A percentile compares a stretch with the other conserved stretches of the same genome.
phyloP scores from a whole-genome alignment of 2,888 invertebrate species.

The Anthrax anthrax region DNA sequence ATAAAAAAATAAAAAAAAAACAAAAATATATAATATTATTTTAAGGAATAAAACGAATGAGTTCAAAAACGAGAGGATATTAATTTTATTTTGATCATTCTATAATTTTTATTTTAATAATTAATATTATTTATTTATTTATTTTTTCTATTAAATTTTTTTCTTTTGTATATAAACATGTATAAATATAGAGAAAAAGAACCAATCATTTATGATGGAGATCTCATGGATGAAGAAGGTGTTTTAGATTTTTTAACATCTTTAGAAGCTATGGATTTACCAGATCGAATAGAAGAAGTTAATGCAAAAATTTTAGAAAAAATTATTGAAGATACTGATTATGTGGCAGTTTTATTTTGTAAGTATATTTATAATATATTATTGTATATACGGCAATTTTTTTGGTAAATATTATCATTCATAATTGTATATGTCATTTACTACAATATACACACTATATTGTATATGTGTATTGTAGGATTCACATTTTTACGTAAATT shows the following conservation, averaged over 20 bases:
- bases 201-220: conserved; percentile 93
- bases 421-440: too few relatives aligned
- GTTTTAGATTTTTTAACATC: conserved; percentile 88
- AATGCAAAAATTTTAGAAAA: conserved; percentile 79
- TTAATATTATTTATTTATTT: neutral
- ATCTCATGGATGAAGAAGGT: conserved; percentile 88
- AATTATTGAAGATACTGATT: conserved; percentile 82
- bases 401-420: neutral
- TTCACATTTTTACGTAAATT: too few relatives aligned
- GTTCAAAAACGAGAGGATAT: neutral
- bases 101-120: neutral
- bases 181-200: conserved; percentile 71
- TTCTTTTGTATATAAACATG: neutral
- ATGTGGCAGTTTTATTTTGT: conserved; percentile 88
- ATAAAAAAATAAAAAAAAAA: neutral
- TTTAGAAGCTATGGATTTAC: conserved; percentile 86
- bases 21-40: neutral
- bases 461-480: too few relatives aligned
- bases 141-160: neutral
- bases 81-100: neutral
- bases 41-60: neutral
- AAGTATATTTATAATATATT: conserved; percentile 42
- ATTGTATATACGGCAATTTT: neutral
- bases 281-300: conserved; percentile 90
- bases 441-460: too few relatives aligned